Base-by-base conservation (phyloP, 2,113 vertebrate species). In the Ornithorhynchus anatinus region DNA sequence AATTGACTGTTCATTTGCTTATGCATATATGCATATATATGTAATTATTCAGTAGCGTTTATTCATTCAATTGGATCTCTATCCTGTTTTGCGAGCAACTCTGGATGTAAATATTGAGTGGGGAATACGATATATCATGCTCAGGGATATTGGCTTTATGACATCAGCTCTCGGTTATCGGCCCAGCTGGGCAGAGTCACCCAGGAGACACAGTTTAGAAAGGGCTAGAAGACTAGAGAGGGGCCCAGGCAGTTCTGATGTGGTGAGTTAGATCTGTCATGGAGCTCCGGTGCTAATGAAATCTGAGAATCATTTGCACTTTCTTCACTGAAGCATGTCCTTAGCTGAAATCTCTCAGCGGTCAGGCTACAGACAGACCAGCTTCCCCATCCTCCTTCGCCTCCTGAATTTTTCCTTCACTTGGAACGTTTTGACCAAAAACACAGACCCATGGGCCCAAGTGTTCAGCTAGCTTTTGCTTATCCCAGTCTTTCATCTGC, bases 161-260 rank as follows among this genome's bases (percentile, higher is more conserved):
- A 65, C 66, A 72, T 73, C 47, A 60, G 50, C 52, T 84, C 81
- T 70, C 23, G 77, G 56, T 70, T 68, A 67, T 65, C 69, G 63
- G 63, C 69, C 3, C 48, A 59, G 29, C 22, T 13, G 23, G 5
- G 23, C 44, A 77, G 59, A 40, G 50, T 72, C 56, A 53, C 44
- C 62, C 50, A 36, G 47, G 71, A 77, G 58, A 44, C 39, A 36
- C 25, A 72, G 40, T 35, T 33, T 22, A 32, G 57, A 69, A 66
- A 54, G 29, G 16, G 38, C 29, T 50, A 20, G 57, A 38, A 17
- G 29, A 51, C n/a, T 27, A 50, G 57, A 9, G 14, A 69, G 77
- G 27, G 63, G 66, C 23, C 31, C 36, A 11, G 56, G 48, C 19
- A 20, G 36, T 36, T 22, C 80, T 71, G 59, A 68, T 58, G 78